A percentile compares a stretch with the other conserved stretches of the same genome.
These are phyloP conservation scores for Taxidea taxus DNA, from an alignment of 2,113 vertebrate genomes.

Conservation along the genomic window DNA sequence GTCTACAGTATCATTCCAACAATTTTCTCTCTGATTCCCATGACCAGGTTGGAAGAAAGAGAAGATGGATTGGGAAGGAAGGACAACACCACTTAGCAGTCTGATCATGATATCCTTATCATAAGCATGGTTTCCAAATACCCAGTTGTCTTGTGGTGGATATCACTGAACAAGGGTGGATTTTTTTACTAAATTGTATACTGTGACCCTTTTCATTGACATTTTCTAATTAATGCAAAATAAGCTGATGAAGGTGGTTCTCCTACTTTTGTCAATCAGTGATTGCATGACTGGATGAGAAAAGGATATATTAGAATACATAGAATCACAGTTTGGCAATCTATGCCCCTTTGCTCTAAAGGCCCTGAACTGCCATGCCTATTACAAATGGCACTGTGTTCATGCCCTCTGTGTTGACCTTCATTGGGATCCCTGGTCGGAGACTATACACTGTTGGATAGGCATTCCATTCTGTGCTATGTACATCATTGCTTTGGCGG, in stretches of 20 bases:
- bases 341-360: background rate
- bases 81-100: background rate
- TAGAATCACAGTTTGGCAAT: background rate
- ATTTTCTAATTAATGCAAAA: background rate
- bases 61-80: background rate
- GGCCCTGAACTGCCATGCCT: background rate
- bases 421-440: background rate
- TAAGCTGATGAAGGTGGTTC: background rate
- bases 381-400: background rate
- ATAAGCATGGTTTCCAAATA: background rate
- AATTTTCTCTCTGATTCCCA: background rate
- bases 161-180: background rate
- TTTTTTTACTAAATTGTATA: background rate
- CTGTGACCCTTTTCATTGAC: background rate
- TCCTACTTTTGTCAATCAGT: background rate
- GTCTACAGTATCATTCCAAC: background rate
- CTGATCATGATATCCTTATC: background rate
- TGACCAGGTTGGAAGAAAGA: background rate
- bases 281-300: background rate
- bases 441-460: background rate
- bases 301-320: background rate
- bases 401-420: background rate
- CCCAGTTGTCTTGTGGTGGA: background rate
- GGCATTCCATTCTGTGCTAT: conserved; percentile 8
- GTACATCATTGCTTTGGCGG: background rate